phyloP scores from a whole-genome alignment of 2,888 invertebrate species.

The Aphidoletes aphidimyza region DNA sequence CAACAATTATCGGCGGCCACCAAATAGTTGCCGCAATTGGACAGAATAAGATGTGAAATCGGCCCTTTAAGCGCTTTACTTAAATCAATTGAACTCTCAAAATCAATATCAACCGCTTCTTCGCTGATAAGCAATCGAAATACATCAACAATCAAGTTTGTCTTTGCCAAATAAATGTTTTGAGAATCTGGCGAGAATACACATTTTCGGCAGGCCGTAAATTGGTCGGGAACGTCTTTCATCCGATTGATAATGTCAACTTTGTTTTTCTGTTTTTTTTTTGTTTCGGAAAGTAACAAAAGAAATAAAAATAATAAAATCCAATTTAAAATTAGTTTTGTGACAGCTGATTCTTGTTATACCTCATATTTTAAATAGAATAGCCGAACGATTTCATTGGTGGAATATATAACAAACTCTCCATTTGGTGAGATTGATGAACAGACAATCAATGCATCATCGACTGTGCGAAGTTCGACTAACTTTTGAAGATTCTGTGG shows the following conservation, averaged over 20 bases:
- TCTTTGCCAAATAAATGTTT: constrained; percentile 66
- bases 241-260: constrained; percentile 62
- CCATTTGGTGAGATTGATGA: constrained; percentile 78
- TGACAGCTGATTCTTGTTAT: too few relatives aligned
- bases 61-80: constrained; percentile 67
- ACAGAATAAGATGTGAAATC: constrained; percentile 69
- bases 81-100: constrained; percentile 61
- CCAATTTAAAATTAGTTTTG: background rate
- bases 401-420: constrained; percentile 80
- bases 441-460: constrained; percentile 75
- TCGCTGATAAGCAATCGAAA: constrained; percentile 63
- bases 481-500: constrained; percentile 73
- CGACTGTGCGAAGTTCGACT: constrained; percentile 74
- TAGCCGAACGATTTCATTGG: constrained; percentile 73
- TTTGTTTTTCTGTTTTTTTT: constrained; percentile 58
- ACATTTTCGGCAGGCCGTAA: constrained; percentile 64
- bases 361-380: constrained; percentile 72
- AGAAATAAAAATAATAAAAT: constrained; percentile 58
- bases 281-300: too few relatives aligned
- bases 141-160: constrained; percentile 65
- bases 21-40: constrained; percentile 72
- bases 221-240: constrained; percentile 64
- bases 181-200: constrained; percentile 66
- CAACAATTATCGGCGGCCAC: constrained; percentile 75
- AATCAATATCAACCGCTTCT: constrained; percentile 62